Evolutionary conservation across 30 jellyfish, hydroid and myxozoan genomes (phyloP), one percentile per base, ranked within the genome.

Genomic region (Pelagia noctiluca): DNA sequence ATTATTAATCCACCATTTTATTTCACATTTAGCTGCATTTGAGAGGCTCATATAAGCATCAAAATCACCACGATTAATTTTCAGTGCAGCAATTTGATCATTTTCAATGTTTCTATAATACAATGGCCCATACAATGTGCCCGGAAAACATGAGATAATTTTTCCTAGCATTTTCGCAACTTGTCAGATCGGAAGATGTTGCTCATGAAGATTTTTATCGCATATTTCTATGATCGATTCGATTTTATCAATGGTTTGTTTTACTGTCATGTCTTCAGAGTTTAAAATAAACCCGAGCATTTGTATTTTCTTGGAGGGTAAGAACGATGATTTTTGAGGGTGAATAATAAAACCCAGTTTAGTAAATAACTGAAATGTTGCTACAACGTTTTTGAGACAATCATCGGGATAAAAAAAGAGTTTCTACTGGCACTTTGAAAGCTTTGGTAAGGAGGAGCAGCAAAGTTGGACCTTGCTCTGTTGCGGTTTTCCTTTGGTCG

Each of bases 41-140:
- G 57, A 42, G 57, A 42, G 57, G 57, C 57, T 42, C 57, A 42
- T 42, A 42, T 42, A 42, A 42, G 57, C 16, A n/a, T n/a, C n/a
- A n/a, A n/a, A n/a, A n/a, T n/a, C n/a, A n/a, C n/a, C n/a, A n/a
- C n/a, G n/a, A n/a, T n/a, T n/a, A n/a, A n/a, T n/a, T n/a, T n/a
- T n/a, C n/a, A n/a, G n/a, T n/a, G n/a, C n/a, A n/a, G n/a, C n/a
- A n/a, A n/a, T n/a, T n/a, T n/a, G n/a, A n/a, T n/a, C n/a, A n/a
- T n/a, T n/a, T n/a, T n/a, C n/a, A n/a, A n/a, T n/a, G n/a, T 42
- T 8, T 5, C 16, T 42, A 16, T 16, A 8, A 42, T 16, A 16
- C 57, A 42, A 42, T 42, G 57, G 57, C 57, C 57, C 57, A 42
- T 42, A 42, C 57, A 42, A 42, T 5, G 57, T 42, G 57, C 57